Evolutionary conservation across 1,140 invertebrate species (phyloP).

Genomic region (Drosophila mauritiana): DNA sequence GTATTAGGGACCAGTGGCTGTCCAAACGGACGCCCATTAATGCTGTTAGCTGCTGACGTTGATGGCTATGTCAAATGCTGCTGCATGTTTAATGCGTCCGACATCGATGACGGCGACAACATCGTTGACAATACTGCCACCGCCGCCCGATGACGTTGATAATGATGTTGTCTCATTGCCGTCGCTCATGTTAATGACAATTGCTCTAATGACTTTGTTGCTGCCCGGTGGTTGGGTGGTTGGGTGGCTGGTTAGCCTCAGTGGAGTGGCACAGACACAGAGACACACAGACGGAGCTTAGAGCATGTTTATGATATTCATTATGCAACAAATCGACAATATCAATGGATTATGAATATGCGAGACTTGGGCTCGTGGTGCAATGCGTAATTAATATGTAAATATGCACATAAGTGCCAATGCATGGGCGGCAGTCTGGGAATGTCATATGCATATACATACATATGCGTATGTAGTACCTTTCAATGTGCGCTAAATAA

Average conservation of each 20-base stretch:
- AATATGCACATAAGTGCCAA: constrained; percentile 70
- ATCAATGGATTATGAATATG: constrained; percentile 81
- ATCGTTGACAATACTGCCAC: constrained; percentile 59
- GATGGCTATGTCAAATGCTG: constrained; percentile 80
- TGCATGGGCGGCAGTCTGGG: constrained; percentile 3
- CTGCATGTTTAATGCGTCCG: constrained; percentile 81
- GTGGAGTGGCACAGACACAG: constrained; percentile 1
- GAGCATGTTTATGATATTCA: constrained; percentile 77
- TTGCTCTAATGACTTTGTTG: constrained; percentile 82
- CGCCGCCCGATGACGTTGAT: constrained; percentile 61
- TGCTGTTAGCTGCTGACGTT: constrained; percentile 81
- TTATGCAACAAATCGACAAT: constrained; percentile 82
- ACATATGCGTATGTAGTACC: constrained; percentile 6
- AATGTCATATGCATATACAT: background rate
- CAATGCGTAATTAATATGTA: constrained; percentile 79
- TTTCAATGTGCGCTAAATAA: constrained; percentile 59
- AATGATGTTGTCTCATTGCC: constrained; percentile 82
- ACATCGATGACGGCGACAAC: constrained; percentile 65
- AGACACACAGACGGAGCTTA: constrained; percentile 30
- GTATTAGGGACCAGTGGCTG: constrained; percentile 37
- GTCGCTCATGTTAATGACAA: constrained; percentile 80
- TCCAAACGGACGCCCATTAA: constrained; percentile 63
- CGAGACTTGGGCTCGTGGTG: constrained; percentile 58
- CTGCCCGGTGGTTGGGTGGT: constrained; percentile 13
- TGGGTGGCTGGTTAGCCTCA: constrained; percentile 1